Percentiles rank a stretch among this genome's conserved stretches.
phyloP scores from a whole-genome alignment of 2,113 vertebrate genomes.

The Odobenus rosmarus region DNA sequence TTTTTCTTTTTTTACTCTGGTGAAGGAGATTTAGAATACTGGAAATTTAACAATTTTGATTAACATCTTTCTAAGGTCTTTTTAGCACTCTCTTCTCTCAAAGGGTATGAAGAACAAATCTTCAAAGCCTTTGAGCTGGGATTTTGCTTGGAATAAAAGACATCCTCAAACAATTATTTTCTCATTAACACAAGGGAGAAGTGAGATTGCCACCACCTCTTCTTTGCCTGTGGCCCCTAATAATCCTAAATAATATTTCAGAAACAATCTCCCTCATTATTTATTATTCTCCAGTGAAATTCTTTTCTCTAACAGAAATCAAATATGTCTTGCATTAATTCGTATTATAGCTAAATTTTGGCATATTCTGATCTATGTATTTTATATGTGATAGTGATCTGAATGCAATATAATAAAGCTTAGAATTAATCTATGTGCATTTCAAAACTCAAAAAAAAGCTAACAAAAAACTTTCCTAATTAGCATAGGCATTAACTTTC shows the following conservation, averaged over 20 bases:
- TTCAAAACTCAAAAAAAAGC: conserved; percentile 79
- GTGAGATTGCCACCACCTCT: conserved; percentile 76
- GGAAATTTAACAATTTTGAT: conserved; percentile 54
- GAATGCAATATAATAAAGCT: conserved; percentile 78
- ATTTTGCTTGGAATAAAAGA: conserved; percentile 76
- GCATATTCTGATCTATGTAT: conserved; percentile 80
- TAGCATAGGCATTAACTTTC: conserved; percentile 83
- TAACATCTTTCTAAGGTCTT: conserved; percentile 54
- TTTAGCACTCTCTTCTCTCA: conserved; percentile 72
- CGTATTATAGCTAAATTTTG: conserved; percentile 81
- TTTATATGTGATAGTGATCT: conserved; percentile 76
- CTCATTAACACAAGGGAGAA: conserved; percentile 80
- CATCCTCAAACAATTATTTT: conserved; percentile 79
- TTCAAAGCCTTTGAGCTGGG: conserved; percentile 68
- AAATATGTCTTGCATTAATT: conserved; percentile 80
- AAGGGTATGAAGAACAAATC: conserved; percentile 73
- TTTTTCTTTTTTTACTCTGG: not conserved
- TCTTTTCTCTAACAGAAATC: conserved; percentile 77
- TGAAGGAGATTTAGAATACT: conserved; percentile 39
- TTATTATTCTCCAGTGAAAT: conserved; percentile 83
- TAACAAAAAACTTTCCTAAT: conserved; percentile 70
- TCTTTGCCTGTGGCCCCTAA: conserved; percentile 77
- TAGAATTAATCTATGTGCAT: conserved; percentile 80
- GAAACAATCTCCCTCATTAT: conserved; percentile 69
- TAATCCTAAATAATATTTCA: conserved; percentile 81